Conservation (phyloP, 2,888 invertebrate genomes). For the Rhabditoides inermis region DNA sequence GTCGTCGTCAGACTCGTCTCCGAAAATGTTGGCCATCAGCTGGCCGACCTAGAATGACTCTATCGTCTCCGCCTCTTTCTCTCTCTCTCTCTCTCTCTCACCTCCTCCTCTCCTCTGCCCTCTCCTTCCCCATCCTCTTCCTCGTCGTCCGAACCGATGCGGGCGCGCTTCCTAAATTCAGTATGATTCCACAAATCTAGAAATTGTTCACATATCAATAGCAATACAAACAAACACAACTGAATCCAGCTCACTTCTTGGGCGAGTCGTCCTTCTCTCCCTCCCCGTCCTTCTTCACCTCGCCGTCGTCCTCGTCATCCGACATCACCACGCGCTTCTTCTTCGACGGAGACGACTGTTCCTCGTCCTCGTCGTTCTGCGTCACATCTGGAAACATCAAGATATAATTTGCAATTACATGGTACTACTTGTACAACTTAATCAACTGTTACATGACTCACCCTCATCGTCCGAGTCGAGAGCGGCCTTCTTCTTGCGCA, state of each 20-base stretch:
- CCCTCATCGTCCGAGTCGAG: neutral
- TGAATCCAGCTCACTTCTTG: no score
- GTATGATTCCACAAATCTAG: no score
- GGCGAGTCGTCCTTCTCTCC: no score
- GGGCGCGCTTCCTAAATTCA: conserved; percentile 1
- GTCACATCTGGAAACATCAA: conserved; percentile 8
- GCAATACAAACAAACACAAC: no score
- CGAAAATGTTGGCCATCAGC: conserved; percentile 32
- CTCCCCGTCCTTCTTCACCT: neutral
- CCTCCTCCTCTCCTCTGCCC: neutral
- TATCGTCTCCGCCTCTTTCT: neutral
- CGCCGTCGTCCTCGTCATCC: neutral
- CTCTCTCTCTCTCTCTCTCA: neutral
- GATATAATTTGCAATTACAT: no score
- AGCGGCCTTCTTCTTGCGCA: neutral
- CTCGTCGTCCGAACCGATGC: conserved; percentile 17
- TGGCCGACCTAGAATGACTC: conserved; percentile 6
- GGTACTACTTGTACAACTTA: no score
- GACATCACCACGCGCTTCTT: neutral
- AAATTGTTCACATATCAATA: no score
- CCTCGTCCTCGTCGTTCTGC: conserved; percentile 1
- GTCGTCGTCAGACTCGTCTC: conserved; percentile 36
- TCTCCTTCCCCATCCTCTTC: conserved; percentile 5
- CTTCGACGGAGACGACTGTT: neutral
- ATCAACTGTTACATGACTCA: conserved; percentile 9